These are phyloP conservation scores for Leptonema lineaticorne DNA, from an alignment of 1,140 invertebrate species.

Conservation along the genomic window DNA sequence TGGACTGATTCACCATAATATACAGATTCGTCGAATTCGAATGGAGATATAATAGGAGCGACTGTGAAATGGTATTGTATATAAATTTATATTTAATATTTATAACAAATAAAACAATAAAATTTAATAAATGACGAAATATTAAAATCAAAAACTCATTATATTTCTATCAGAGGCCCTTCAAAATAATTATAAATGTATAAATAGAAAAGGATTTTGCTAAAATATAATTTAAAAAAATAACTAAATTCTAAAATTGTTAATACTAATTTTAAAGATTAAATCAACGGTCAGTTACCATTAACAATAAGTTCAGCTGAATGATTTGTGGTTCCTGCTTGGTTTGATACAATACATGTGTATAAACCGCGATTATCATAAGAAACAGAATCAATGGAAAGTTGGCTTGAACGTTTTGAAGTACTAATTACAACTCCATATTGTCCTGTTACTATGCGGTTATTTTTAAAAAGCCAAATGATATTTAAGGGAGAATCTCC, in stretches of 20 bases:
- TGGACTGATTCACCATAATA: constrained; percentile 70
- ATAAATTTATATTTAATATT: too few species aligned
- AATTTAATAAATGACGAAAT: background rate
- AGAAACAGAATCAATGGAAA: constrained; percentile 68
- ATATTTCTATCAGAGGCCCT: background rate
- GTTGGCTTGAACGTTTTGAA: constrained; percentile 65
- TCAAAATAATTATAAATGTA: background rate
- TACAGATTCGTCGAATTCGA: constrained; percentile 68
- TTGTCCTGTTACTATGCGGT: constrained; percentile 50
- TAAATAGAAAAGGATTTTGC: background rate
- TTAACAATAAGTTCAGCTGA: constrained; percentile 68
- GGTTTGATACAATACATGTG: constrained; percentile 69
- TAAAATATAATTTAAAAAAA: background rate
- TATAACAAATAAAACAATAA: background rate
- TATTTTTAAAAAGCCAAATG: constrained; percentile 62
- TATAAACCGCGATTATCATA: constrained; percentile 73
- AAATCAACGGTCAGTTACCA: too few species aligned
- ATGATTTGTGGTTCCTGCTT: constrained; percentile 62
- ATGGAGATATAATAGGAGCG: constrained; percentile 67
- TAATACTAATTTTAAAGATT: background rate
- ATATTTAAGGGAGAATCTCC: constrained; percentile 67
- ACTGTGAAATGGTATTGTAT: constrained; percentile 55
- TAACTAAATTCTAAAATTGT: too few species aligned
- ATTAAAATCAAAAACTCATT: background rate
- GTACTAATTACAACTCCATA: constrained; percentile 63